phyloP scores from a whole-genome alignment of 2,113 vertebrate genomes.

The Sturnus vulgaris region DNA sequence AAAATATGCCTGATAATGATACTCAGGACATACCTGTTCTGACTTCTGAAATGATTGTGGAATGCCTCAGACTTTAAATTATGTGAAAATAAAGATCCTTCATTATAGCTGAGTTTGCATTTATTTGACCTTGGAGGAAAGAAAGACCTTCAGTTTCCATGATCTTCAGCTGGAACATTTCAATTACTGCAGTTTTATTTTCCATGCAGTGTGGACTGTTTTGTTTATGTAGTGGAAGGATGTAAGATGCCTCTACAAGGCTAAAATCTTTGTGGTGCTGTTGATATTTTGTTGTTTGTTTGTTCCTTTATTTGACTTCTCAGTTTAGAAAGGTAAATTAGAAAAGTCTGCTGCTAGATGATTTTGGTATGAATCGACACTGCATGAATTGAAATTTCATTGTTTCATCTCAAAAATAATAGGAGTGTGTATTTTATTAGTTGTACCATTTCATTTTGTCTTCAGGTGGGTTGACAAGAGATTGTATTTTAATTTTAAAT shows the following conservation, averaged over 20 bases:
- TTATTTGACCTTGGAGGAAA: not conserved
- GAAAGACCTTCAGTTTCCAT: not conserved
- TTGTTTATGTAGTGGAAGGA: not conserved
- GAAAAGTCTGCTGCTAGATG: not conserved
- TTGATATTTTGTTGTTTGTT: not conserved
- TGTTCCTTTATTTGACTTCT: not conserved
- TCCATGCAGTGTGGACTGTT: not conserved
- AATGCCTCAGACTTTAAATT: not conserved
- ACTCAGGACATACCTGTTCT: not conserved
- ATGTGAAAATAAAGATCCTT: not conserved
- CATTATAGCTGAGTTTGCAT: not conserved
- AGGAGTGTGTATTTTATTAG: not conserved
- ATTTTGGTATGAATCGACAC: not conserved
- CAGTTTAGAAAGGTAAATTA: not conserved
- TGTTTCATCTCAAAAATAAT: not conserved
- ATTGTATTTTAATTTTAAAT: not conserved
- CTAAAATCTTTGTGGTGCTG: not conserved
- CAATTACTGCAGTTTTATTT: not conserved
- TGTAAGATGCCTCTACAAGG: not conserved
- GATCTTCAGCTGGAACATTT: not conserved
- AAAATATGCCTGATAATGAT: not conserved
- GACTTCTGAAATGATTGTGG: not conserved
- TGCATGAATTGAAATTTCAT: not conserved
- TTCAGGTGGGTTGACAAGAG: not conserved
- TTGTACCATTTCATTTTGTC: not conserved